Conservation (phyloP, 2,113 vertebrate species). For the Lepisosteus oculatus region DNA sequence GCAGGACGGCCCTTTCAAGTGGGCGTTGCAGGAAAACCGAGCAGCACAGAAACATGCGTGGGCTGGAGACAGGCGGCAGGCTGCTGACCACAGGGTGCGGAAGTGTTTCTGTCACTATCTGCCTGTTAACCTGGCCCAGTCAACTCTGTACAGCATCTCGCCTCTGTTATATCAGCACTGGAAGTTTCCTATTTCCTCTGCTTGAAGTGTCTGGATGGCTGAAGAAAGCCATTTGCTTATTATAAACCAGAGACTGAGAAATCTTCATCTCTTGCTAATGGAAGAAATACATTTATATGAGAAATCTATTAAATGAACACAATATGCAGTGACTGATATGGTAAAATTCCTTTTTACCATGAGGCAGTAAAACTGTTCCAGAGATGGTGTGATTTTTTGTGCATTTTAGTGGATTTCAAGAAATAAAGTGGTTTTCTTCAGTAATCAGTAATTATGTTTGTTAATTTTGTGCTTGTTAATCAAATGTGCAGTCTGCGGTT, state of each 20-base stretch:
- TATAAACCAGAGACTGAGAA: not conserved
- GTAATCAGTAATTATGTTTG: too few relatives aligned
- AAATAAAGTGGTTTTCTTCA: too few relatives aligned
- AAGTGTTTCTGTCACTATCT: not conserved
- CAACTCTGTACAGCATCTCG: conserved; percentile 15
- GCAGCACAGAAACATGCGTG: conserved; percentile 15
- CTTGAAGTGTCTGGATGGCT: conserved; percentile 10
- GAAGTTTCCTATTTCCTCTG: conserved; percentile 27
- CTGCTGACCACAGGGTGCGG: conserved; percentile 1
- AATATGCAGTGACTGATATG: not conserved
- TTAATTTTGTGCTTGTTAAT: too few relatives aligned
- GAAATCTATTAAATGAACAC: not conserved
- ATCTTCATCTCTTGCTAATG: not conserved
- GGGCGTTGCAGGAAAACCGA: conserved; percentile 8
- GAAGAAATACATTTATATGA: not conserved
- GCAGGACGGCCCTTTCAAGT: conserved; percentile 5
- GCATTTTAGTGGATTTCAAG: too few relatives aligned
- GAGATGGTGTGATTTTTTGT: too few relatives aligned
- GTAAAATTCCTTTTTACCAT: too few relatives aligned
- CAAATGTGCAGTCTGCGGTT: too few relatives aligned
- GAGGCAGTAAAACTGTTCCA: too few relatives aligned
- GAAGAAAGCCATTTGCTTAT: not conserved
- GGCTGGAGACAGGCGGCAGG: conserved; percentile 6
- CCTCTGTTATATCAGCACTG: conserved; percentile 21
- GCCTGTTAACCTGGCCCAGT: conserved; percentile 30